A percentile compares a stretch with the other conserved stretches of the same genome.
phyloP scores from a whole-genome alignment of 2,888 invertebrate genomes.

The Quadroppia sp. region DNA sequence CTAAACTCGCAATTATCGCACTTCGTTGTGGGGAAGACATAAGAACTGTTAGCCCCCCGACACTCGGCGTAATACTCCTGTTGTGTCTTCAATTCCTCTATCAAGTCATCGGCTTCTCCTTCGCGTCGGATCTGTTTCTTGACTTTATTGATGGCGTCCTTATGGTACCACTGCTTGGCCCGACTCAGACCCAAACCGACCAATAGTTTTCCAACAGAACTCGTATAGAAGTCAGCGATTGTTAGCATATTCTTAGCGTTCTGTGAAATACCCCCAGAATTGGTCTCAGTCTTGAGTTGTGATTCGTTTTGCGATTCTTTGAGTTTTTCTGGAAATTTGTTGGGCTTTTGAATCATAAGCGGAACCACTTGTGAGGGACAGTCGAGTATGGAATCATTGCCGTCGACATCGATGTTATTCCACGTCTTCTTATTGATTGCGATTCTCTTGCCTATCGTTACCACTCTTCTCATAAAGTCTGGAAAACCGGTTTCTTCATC shows the following conservation, averaged over 20 bases:
- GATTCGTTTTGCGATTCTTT: slow-evolving; percentile 39
- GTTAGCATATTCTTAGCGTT: slow-evolving; percentile 46
- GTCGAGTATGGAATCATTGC: slow-evolving; percentile 47
- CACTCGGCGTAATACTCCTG: slow-evolving; percentile 65
- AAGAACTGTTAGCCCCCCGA: slow-evolving; percentile 77
- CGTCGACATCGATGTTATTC: slow-evolving; percentile 43
- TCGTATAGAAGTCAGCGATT: slow-evolving; percentile 68
- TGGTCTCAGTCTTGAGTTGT: slow-evolving; percentile 39
- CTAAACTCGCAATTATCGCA: slow-evolving; percentile 86
- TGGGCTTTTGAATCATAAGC: slow-evolving; percentile 47
- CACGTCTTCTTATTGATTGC: slow-evolving; percentile 43
- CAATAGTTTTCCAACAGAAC: slow-evolving; percentile 82
- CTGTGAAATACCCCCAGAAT: slow-evolving; percentile 48
- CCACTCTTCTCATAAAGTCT: slow-evolving; percentile 43
- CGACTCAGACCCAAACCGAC: slow-evolving; percentile 84
- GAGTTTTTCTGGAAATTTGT: slow-evolving; percentile 46
- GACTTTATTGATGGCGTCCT: slow-evolving; percentile 81
- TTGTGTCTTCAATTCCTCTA: slow-evolving; percentile 75
- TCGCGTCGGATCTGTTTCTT: slow-evolving; percentile 69
- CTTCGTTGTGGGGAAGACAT: slow-evolving; percentile 67
- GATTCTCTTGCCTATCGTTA: slow-evolving; percentile 44
- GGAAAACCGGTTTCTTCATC: slow-evolving; percentile 46
- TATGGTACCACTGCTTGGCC: slow-evolving; percentile 87
- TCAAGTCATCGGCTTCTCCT: slow-evolving; percentile 62
- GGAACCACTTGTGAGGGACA: slow-evolving; percentile 48